Percentiles rank a stretch among this genome's conserved stretches.
phyloP scores from a whole-genome alignment of 2,888 invertebrate genomes.

The Eupeodes luniger region DNA sequence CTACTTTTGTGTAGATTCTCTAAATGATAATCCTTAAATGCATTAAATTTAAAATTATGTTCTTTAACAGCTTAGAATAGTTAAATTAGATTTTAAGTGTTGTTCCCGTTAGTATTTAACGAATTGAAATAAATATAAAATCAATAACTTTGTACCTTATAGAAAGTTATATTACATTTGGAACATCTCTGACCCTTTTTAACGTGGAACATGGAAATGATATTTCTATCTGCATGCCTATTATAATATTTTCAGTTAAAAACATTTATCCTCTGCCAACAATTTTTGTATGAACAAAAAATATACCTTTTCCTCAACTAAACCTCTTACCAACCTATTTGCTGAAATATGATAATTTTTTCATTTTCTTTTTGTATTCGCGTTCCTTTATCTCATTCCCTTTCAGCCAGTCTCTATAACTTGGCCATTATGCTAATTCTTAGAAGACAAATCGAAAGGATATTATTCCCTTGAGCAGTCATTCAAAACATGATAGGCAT shows the following conservation, averaged over 20 bases:
- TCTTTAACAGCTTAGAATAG: too few species aligned
- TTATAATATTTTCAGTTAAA: conserved; percentile 9
- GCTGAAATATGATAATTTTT: conserved; percentile 36
- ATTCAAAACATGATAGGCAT: conserved; percentile 14
- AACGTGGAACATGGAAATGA: too few species aligned
- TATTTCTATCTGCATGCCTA: neutral
- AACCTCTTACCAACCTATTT: neutral
- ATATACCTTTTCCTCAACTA: conserved; percentile 2
- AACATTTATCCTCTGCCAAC: conserved; percentile 1
- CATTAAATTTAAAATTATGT: too few species aligned
- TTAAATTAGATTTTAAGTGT: too few species aligned
- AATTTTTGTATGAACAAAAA: neutral
- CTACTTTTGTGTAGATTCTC: too few species aligned
- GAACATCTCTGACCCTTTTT: too few species aligned
- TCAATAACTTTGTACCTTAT: too few species aligned
- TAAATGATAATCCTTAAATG: too few species aligned
- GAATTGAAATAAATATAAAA: too few species aligned
- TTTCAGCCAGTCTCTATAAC: neutral
- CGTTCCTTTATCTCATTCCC: neutral
- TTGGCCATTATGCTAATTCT: conserved; percentile 57
- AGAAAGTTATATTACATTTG: too few species aligned
- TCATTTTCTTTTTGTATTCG: conserved; percentile 2
- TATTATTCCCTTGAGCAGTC: conserved; percentile 48
- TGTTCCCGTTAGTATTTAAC: too few species aligned
- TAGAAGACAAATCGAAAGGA: conserved; percentile 59